Conservation (phyloP, 2,888 invertebrate species). For the Coelogynopora nodosa region DNA sequence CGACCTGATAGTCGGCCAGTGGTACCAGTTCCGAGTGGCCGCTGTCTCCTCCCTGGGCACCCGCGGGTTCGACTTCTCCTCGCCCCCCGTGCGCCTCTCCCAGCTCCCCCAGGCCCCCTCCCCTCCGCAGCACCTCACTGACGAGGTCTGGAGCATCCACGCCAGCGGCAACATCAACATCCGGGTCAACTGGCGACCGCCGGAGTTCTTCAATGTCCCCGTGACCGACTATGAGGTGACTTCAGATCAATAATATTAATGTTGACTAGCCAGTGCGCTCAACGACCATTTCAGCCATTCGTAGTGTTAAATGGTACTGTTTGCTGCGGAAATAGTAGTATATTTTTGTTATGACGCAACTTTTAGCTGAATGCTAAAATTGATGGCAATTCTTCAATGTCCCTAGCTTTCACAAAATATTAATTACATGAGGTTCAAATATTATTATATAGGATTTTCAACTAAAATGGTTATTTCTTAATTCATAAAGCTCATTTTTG, state of each 20-base stretch:
- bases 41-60: conserved; percentile 27
- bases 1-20: neutral
- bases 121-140: conserved; percentile 23
- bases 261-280: no score
- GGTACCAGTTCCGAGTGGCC: conserved; percentile 40
- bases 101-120: neutral
- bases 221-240: conserved; percentile 26
- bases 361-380: no score
- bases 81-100: neutral
- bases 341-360: no score
- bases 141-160: conserved; percentile 36
- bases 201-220: conserved; percentile 20
- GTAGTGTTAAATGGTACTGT: no score
- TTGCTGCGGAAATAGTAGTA: no score
- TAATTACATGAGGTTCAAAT: no score
- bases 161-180: conserved; percentile 32
- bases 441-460: no score
- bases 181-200: conserved; percentile 24
- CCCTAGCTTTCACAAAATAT: no score
- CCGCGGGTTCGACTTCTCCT: conserved; percentile 3
- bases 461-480: no score
- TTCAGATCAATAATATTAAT: no score
- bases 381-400: no score
- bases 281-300: neutral
- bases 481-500: no score